phyloP scores from a whole-genome alignment of 53 echinoderm and acorn worm species.

The Echinarachnius parma region DNA sequence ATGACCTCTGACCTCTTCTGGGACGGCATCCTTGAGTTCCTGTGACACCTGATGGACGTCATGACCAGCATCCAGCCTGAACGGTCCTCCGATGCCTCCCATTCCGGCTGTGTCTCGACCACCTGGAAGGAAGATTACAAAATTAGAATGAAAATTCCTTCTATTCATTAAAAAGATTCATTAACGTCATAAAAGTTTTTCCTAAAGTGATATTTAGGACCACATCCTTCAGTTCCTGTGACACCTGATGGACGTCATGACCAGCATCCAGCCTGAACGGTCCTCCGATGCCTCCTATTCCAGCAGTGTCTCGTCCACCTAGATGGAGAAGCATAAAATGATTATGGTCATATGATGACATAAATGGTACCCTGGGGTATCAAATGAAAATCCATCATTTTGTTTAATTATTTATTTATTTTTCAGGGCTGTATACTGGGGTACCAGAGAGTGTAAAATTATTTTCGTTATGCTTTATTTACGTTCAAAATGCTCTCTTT shows the following conservation, averaged over 20 bases:
- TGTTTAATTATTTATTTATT: too few species aligned
- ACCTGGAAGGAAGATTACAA: conserved; percentile 41
- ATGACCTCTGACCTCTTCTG: conserved; percentile 66
- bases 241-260: conserved; percentile 86
- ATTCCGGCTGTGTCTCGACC: conserved; percentile 89
- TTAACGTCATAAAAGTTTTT: too few species aligned
- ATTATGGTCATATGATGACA: too few species aligned
- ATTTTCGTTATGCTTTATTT: too few species aligned
- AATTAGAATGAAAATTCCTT: not conserved
- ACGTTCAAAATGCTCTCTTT: too few species aligned
- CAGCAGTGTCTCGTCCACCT: conserved; percentile 95
- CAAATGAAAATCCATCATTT: too few species aligned
- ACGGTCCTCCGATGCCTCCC: conserved; percentile 94
- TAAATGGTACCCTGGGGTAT: too few species aligned
- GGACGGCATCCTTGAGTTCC: conserved; percentile 77
- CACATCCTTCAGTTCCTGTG: conserved; percentile 73
- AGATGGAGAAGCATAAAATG: not conserved
- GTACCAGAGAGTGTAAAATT: too few species aligned
- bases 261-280: conserved; percentile 93
- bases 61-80: conserved; percentile 90
- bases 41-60: conserved; percentile 86
- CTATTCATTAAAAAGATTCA: not conserved
- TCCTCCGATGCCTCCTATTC: conserved; percentile 90
- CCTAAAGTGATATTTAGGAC: too few species aligned
- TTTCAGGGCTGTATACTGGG: too few species aligned